These are phyloP conservation scores for Xiphophorus maculatus DNA, from an alignment of 2,113 vertebrate genomes.

Conservation along the genomic window DNA sequence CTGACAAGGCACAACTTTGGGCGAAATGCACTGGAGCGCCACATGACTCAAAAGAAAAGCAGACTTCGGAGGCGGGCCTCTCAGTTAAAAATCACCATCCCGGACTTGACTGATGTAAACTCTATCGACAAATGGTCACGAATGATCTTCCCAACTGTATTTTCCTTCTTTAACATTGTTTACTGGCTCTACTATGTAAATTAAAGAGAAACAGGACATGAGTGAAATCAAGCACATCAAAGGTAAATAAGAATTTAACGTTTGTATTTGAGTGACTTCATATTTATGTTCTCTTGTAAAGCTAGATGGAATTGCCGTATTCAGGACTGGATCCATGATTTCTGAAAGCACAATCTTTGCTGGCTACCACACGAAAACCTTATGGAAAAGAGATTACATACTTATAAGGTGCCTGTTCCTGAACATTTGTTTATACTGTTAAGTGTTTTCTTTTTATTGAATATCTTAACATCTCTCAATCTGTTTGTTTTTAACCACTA, in stretches of 20 bases:
- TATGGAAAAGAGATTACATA: slow-evolving; percentile 67
- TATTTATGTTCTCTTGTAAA: slow-evolving; percentile 85
- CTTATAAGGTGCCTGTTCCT: slow-evolving; percentile 77
- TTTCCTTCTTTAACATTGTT: slow-evolving; percentile 97
- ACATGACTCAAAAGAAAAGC: slow-evolving; percentile 95
- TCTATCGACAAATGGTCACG: slow-evolving; percentile 99
- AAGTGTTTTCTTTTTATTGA: slow-evolving; percentile 45
- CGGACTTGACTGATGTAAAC: slow-evolving; percentile 98
- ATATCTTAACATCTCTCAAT: slow-evolving; percentile 39
- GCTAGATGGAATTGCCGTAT: slow-evolving; percentile 85
- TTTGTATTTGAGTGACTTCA: slow-evolving; percentile 66
- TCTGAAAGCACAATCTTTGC: slow-evolving; percentile 90
- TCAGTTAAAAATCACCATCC: slow-evolving; percentile 96
- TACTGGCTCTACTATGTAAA: slow-evolving; percentile 99
- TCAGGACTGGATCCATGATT: slow-evolving; percentile 69
- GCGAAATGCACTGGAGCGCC: slow-evolving; percentile 90
- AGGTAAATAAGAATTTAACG: slow-evolving; percentile 41
- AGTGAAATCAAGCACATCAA: slow-evolving; percentile 68
- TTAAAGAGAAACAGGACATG: slow-evolving; percentile 76
- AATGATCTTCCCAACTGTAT: slow-evolving; percentile 98
- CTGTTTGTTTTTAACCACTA: slow-evolving; percentile 49
- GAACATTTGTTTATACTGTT: slow-evolving; percentile 52
- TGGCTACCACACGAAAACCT: slow-evolving; percentile 81
- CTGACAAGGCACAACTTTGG: slow-evolving; percentile 93
- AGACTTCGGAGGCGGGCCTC: slow-evolving; percentile 93